Conservation (phyloP, 2,113 vertebrate species). For the Sigmodon hispidus region DNA sequence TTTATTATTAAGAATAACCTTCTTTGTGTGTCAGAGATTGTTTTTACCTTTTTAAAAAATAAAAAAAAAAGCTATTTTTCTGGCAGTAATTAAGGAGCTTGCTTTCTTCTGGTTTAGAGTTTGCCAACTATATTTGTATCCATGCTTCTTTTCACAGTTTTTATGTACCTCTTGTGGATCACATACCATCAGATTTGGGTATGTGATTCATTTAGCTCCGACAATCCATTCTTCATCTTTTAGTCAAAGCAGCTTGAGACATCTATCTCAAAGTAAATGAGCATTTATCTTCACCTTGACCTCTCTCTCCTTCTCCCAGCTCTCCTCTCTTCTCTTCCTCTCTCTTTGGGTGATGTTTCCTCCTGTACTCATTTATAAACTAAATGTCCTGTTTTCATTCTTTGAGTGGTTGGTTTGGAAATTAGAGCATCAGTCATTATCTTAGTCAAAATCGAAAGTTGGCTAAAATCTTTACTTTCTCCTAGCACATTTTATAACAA, state of each 20-base stretch:
- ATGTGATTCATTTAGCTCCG: conserved; percentile 1
- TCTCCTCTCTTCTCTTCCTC: neutral
- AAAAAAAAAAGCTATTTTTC: neutral
- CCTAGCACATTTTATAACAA: neutral
- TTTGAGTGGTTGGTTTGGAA: neutral
- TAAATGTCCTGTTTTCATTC: conserved; percentile 10
- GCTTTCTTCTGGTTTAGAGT: conserved; percentile 34
- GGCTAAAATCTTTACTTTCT: neutral
- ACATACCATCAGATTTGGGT: neutral
- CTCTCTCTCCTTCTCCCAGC: neutral
- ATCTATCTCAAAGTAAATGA: neutral
- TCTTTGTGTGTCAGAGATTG: conserved; percentile 18
- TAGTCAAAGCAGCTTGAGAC: neutral
- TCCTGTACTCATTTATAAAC: neutral
- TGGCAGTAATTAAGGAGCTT: neutral
- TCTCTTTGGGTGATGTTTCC: neutral
- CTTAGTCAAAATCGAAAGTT: neutral
- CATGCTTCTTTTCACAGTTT: neutral
- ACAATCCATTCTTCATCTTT: neutral
- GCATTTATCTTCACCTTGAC: neutral
- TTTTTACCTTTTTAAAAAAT: neutral
- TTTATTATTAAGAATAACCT: conserved; percentile 33
- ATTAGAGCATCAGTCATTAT: neutral
- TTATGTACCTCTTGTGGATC: neutral
- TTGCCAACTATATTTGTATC: neutral